Evolutionary conservation across 2,113 vertebrate species (phyloP).

Genomic region (Percina caprodes): DNA sequence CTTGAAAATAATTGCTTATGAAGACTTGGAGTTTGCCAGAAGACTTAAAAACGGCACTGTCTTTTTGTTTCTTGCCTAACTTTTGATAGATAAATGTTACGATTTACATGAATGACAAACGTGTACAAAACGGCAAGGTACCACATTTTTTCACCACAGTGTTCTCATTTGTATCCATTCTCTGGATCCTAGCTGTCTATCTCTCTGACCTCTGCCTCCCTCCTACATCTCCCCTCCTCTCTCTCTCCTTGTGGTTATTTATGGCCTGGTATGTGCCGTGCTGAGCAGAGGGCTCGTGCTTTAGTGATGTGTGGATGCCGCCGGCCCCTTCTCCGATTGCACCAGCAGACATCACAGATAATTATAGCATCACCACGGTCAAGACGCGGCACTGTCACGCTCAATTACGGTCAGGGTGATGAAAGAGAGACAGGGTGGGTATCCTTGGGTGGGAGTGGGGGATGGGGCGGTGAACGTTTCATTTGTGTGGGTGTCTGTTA

Average conservation of each 20-base stretch:
- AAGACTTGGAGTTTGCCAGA: background rate
- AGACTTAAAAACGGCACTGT: background rate
- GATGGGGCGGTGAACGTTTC: background rate
- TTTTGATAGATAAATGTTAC: background rate
- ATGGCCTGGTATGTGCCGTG: constrained; percentile 77
- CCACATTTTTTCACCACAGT: no score
- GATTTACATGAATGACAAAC: background rate
- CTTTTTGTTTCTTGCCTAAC: background rate
- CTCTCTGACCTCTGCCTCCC: constrained; percentile 27
- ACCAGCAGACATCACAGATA: constrained; percentile 81
- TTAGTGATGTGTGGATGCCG: constrained; percentile 68
- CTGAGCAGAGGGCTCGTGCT: constrained; percentile 66
- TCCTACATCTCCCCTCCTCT: constrained; percentile 17
- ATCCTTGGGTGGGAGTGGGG: background rate
- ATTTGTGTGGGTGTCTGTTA: constrained; percentile 6
- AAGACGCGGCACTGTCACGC: constrained; percentile 71
- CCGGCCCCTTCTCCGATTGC: constrained; percentile 75
- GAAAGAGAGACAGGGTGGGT: constrained; percentile 43
- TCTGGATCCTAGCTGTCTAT: background rate
- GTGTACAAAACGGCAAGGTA: background rate
- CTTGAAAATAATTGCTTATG: background rate
- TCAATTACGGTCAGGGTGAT: constrained; percentile 65
- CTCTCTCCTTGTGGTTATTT: constrained; percentile 73
- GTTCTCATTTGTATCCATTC: background rate
- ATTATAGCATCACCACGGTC: constrained; percentile 78